Conservation (phyloP, 2,888 invertebrate genomes). For the Callyntrura guangdongensis region DNA sequence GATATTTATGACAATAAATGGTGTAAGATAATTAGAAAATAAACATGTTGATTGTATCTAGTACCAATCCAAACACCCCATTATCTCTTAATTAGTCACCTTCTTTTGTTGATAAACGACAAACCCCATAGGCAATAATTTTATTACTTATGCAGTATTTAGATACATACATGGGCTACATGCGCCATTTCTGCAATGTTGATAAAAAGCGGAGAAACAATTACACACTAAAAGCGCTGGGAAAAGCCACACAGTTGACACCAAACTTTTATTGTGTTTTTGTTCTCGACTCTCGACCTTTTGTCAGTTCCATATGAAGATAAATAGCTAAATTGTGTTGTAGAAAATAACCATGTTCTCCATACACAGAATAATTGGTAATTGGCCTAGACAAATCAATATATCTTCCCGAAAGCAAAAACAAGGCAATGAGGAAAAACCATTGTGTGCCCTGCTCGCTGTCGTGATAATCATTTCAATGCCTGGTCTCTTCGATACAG, state of each 20-base stretch:
- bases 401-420: background rate
- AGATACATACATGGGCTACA: too few relatives aligned
- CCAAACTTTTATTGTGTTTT: background rate
- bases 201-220: too few relatives aligned
- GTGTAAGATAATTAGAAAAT: background rate
- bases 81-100: constrained; percentile 13
- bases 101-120: background rate
- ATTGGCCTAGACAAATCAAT: constrained; percentile 37
- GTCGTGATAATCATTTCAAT: constrained; percentile 30
- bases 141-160: too few relatives aligned
- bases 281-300: constrained; percentile 16
- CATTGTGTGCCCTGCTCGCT: background rate
- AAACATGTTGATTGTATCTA: background rate
- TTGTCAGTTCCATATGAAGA: constrained; percentile 11
- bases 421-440: background rate
- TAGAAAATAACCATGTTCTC: constrained; percentile 10
- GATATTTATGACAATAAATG: background rate
- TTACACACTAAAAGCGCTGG: background rate
- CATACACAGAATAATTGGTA: constrained; percentile 34
- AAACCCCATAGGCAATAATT: too few relatives aligned
- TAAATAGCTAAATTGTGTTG: constrained; percentile 5
- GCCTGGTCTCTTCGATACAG: background rate
- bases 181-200: too few relatives aligned
- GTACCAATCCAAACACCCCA: constrained; percentile 5
- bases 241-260: background rate